These are phyloP conservation scores for Alca torda DNA, from an alignment of 2,797 vertebrate genomes.

Conservation along the genomic window DNA sequence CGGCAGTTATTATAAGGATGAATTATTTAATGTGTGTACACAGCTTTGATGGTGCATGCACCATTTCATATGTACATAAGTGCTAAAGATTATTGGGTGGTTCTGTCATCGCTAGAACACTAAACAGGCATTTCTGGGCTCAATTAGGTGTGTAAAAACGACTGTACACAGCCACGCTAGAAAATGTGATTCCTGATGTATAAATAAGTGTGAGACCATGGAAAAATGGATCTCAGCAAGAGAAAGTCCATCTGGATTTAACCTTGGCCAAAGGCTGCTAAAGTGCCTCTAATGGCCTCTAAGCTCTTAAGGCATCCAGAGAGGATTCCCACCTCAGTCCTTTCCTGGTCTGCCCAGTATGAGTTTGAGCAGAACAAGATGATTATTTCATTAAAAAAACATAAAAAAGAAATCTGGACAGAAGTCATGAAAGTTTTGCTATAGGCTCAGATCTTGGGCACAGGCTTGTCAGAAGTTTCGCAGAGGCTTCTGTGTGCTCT, in stretches of 20 bases:
- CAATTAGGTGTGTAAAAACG: slow-evolving; percentile 49
- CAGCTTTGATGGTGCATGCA: slow-evolving; percentile 36
- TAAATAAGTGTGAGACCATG: not conserved
- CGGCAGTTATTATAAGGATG: not conserved
- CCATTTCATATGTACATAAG: slow-evolving; percentile 49
- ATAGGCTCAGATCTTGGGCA: not conserved
- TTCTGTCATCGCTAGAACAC: not conserved
- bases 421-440: not conserved
- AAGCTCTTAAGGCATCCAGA: not conserved
- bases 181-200: slow-evolving; percentile 28
- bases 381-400: not conserved
- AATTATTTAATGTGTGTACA: slow-evolving; percentile 52
- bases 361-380: not conserved
- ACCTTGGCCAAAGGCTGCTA: not conserved
- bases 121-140: slow-evolving; percentile 10
- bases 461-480: not conserved
- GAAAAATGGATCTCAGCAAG: not conserved
- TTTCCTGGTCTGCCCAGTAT: not conserved
- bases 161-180: not conserved
- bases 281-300: not conserved
- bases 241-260: not conserved
- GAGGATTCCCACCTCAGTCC: not conserved
- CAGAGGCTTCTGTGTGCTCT: not conserved
- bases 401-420: not conserved
- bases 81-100: slow-evolving; percentile 2